Evolutionary conservation across 2,888 invertebrate genomes (phyloP).

Genomic region (Itoplectis maculator): DNA sequence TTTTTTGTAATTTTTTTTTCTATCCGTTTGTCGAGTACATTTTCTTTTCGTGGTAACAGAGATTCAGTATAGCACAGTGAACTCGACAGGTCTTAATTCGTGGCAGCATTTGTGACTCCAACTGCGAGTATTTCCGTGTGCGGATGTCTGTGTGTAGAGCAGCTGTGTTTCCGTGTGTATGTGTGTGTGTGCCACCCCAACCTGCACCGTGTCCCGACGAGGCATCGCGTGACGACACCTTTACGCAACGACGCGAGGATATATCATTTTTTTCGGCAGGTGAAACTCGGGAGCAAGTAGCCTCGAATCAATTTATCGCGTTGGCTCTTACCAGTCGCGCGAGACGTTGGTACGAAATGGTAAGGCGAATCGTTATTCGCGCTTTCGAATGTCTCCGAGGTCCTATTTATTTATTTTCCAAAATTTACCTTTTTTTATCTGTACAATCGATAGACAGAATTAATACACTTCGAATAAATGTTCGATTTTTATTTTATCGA

Average conservation of each 20-base stretch:
- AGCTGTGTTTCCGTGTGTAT: too few relatives aligned
- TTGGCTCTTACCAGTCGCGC: slow-evolving; percentile 15
- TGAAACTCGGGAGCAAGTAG: slow-evolving; percentile 48
- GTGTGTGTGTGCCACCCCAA: not conserved
- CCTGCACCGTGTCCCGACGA: slow-evolving; percentile 18
- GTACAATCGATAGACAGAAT: too few relatives aligned
- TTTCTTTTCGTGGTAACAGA: not conserved
- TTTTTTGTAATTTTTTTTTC: too few relatives aligned
- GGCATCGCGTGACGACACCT: slow-evolving; percentile 55
- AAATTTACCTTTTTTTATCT: not conserved
- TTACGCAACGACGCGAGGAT: slow-evolving; percentile 21
- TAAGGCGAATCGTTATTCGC: not conserved
- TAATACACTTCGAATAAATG: too few relatives aligned
- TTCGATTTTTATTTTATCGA: too few relatives aligned
- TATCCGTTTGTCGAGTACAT: too few relatives aligned
- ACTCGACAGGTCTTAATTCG: not conserved
- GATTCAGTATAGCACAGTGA: not conserved
- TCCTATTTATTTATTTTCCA: not conserved
- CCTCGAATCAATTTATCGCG: slow-evolving; percentile 51
- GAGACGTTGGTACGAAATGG: not conserved
- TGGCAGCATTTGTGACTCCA: not conserved
- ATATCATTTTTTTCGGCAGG: slow-evolving; percentile 50
- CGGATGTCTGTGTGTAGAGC: too few relatives aligned
- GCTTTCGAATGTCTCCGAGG: not conserved
- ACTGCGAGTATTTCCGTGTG: not conserved